Evolutionary conservation across 2,797 vertebrate species (phyloP).

Genomic region (Coendou prehensilis): DNA sequence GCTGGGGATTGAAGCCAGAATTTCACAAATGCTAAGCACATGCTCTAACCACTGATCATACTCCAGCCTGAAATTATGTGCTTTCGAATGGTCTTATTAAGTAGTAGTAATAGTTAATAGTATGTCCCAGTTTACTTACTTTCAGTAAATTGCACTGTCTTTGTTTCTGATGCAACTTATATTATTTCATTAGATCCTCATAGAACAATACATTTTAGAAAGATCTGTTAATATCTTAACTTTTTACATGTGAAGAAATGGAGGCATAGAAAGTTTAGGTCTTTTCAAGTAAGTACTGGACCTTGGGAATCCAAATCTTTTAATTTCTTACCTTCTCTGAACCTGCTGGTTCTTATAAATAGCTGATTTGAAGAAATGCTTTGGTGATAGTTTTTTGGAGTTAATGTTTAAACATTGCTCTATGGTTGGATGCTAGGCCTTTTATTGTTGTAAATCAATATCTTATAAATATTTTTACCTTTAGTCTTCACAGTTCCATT

Average conservation of each 20-base stretch:
- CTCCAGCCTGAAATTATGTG: neutral
- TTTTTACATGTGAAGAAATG: conserved; percentile 9
- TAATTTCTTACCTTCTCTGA: neutral
- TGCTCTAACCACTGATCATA: neutral
- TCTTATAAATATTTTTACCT: conserved; percentile 73
- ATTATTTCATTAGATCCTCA: conserved; percentile 51
- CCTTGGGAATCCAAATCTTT: conserved; percentile 19
- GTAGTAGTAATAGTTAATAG: neutral
- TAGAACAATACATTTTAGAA: conserved; percentile 12
- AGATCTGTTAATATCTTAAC: neutral
- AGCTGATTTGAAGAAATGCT: conserved; percentile 67
- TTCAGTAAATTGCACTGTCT: neutral
- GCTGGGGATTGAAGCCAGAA: neutral
- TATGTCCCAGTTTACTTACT: neutral
- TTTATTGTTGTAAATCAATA: conserved; percentile 68
- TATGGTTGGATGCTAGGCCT: conserved; percentile 18
- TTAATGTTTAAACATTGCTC: conserved; percentile 75
- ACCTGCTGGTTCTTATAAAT: neutral
- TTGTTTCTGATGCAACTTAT: conserved; percentile 19
- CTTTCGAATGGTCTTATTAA: neutral
- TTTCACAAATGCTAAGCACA: neutral
- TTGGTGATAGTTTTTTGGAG: conserved; percentile 20
- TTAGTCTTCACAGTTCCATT: conserved; percentile 37
- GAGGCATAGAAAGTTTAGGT: neutral
- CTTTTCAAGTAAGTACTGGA: neutral